Evolutionary conservation across 1,140 invertebrate species (phyloP).

Genomic region (Trissolcus basalis): DNA sequence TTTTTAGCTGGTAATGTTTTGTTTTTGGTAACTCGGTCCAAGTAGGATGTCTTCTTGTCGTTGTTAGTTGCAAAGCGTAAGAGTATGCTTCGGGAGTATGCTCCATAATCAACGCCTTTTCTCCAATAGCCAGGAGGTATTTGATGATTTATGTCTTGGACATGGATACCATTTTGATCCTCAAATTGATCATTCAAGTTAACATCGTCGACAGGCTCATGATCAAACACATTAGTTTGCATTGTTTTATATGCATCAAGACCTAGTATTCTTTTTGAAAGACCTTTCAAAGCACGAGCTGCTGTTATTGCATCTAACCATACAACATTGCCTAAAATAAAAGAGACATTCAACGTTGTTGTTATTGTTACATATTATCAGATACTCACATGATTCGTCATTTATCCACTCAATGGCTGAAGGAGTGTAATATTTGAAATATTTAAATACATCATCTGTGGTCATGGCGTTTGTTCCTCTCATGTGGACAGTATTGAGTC

Average conservation of each 20-base stretch:
- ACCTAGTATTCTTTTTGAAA: slow-evolving; percentile 77
- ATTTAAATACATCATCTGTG: slow-evolving; percentile 86
- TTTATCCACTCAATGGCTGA: slow-evolving; percentile 88
- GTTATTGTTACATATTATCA: too few species aligned
- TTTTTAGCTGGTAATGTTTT: too few species aligned
- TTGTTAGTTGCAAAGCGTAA: slow-evolving; percentile 83
- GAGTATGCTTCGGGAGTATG: slow-evolving; percentile 82
- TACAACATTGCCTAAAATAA: slow-evolving; percentile 83
- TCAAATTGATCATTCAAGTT: slow-evolving; percentile 45
- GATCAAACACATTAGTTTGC: slow-evolving; percentile 40
- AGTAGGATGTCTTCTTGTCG: slow-evolving; percentile 78
- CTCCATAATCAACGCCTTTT: slow-evolving; percentile 78
- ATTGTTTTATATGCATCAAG: slow-evolving; percentile 65
- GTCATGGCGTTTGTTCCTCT: slow-evolving; percentile 84
- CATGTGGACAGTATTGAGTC: slow-evolving; percentile 85
- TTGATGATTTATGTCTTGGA: slow-evolving; percentile 76
- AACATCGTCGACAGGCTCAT: slow-evolving; percentile 52
- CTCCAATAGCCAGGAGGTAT: slow-evolving; percentile 86
- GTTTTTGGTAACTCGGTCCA: too few species aligned
- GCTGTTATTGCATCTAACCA: slow-evolving; percentile 84
- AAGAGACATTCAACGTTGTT: slow-evolving; percentile 8
- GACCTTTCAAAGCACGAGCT: slow-evolving; percentile 81
- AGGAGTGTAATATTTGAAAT: slow-evolving; percentile 85
- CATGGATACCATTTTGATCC: slow-evolving; percentile 67
- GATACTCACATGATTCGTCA: slow-evolving; percentile 82